phyloP scores from a whole-genome alignment of 2,113 vertebrate genomes.

The Percopsis transmontana region DNA sequence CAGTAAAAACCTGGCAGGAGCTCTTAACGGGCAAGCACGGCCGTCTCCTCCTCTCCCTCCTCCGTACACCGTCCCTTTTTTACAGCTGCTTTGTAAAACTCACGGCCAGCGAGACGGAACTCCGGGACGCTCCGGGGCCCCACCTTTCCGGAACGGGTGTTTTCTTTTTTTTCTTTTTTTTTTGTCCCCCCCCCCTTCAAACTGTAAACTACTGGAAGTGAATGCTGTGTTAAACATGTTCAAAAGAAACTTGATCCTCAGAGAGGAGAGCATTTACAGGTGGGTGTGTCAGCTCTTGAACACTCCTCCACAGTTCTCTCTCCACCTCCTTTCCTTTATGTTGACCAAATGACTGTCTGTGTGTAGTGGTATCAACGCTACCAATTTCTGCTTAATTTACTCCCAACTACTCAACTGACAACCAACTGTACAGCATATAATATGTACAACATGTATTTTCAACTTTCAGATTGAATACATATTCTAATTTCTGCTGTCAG shows the following conservation, averaged over 20 bases:
- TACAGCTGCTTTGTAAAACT: slow-evolving; percentile 51
- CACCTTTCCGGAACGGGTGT: slow-evolving; percentile 56
- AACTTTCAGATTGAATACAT: too few relatives aligned
- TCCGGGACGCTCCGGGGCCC: slow-evolving; percentile 36
- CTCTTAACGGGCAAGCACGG: slow-evolving; percentile 57
- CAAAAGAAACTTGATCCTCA: slow-evolving; percentile 74
- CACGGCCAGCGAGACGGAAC: slow-evolving; percentile 34
- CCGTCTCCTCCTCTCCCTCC: slow-evolving; percentile 42
- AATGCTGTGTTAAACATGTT: slow-evolving; percentile 72
- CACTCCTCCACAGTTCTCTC: slow-evolving; percentile 4
- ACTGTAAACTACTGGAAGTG: slow-evolving; percentile 71
- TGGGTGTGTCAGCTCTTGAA: slow-evolving; percentile 35
- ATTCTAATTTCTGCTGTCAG: too few relatives aligned
- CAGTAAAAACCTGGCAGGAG: slow-evolving; percentile 58
- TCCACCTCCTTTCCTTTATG: slow-evolving; percentile 11
- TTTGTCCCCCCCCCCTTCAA: slow-evolving; percentile 26
- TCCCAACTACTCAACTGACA: too few relatives aligned
- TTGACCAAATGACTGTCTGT: slow-evolving; percentile 28
- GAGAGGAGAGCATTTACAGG: slow-evolving; percentile 67
- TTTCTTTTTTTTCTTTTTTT: slow-evolving; percentile 20
- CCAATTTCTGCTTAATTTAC: too few relatives aligned
- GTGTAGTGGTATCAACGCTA: too few relatives aligned
- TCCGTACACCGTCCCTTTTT: slow-evolving; percentile 40
- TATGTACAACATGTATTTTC: too few relatives aligned
- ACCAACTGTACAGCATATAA: too few relatives aligned